Base-by-base conservation (phyloP, 2,797 vertebrate genomes). In the Meda fulgida region DNA sequence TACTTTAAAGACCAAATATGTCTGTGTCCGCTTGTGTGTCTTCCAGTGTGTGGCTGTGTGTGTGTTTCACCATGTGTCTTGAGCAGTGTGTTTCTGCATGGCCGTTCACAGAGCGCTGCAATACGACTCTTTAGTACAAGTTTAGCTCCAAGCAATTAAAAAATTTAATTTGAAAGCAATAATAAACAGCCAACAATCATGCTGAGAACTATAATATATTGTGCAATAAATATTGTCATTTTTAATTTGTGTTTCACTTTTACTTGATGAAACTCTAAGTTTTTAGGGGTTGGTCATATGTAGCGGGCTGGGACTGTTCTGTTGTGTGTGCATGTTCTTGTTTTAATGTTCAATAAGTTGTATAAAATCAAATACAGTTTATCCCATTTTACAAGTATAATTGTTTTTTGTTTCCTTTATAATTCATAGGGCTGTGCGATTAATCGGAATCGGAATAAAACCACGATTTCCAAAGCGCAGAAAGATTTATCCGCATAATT, bases 1-100 rank as follows among this genome's bases (percentile, higher is more conserved):
- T 67, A 71, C 48, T 86, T 73, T 84, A 9, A 76, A 76, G 67
- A 89, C 85, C 89, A 88, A 85, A 88, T 84, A 40, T 66, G 48
- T 60, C 40, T 85, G 70, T 86, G 58, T 88, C 34, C 34, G 34
- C 75, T 16, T 81, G 48, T 84, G 58, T 31, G 16, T 14, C 29
- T 75, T 75, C 14, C 29, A 53, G 71, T 51, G 53, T 73, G 53
- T 69, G 23, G 19, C 0, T 73, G 43, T 83, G 51, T 83, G 23
- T 78, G 58, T 69, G 63, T 79, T 26, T 51, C n/a, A 18, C 23
- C 55, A 2, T 43, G 58, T 70, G 7, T 67, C 11, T 63, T 36
- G 48, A 38, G 43, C 43, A 18, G 34, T 77, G 48, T 84, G 72
- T 75, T 5, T 73, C 9, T 55, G 73, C 73, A 34, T 23, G 18